These are phyloP conservation scores for Lycophotia porphyrea DNA, from an alignment of 2,888 invertebrate genomes.

Conservation along the genomic window DNA sequence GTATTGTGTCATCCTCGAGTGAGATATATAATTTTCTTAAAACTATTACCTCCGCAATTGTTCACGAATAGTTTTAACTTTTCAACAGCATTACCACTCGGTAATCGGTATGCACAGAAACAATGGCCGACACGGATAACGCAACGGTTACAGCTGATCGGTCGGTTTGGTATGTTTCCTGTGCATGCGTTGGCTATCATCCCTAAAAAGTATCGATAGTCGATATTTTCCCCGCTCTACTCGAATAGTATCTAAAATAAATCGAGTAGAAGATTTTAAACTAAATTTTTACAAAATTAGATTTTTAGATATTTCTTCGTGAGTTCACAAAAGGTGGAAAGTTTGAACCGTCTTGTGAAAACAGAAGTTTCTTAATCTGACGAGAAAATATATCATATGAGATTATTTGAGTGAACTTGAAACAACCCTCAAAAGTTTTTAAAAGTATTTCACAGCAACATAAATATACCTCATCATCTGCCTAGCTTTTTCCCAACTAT, in stretches of 20 bases:
- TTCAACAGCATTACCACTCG: slow-evolving; percentile 39
- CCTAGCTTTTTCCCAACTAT: no score
- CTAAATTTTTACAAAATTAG: neutral
- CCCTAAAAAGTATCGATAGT: slow-evolving; percentile 28
- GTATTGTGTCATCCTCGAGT: neutral
- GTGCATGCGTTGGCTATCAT: slow-evolving; percentile 38
- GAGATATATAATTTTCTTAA: neutral
- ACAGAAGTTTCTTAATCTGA: neutral
- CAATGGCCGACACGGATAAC: slow-evolving; percentile 65
- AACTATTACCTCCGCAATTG: slow-evolving; percentile 12
- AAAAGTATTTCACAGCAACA: neutral
- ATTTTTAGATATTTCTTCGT: neutral
- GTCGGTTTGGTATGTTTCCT: slow-evolving; percentile 59
- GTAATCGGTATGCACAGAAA: slow-evolving; percentile 39
- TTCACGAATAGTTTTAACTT: slow-evolving; percentile 32
- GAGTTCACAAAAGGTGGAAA: neutral
- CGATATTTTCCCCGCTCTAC: neutral
- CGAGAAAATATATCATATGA: no score
- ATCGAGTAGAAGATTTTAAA: neutral
- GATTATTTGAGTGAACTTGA: neutral
- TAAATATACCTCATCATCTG: no score
- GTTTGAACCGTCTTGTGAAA: neutral
- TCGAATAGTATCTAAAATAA: neutral
- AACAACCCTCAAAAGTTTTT: neutral
- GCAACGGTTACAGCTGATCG: slow-evolving; percentile 63